Percentiles rank a stretch among this genome's conserved stretches.
Conservation (phyloP, 2,888 invertebrate species). For the Sesia bembeciformis region DNA sequence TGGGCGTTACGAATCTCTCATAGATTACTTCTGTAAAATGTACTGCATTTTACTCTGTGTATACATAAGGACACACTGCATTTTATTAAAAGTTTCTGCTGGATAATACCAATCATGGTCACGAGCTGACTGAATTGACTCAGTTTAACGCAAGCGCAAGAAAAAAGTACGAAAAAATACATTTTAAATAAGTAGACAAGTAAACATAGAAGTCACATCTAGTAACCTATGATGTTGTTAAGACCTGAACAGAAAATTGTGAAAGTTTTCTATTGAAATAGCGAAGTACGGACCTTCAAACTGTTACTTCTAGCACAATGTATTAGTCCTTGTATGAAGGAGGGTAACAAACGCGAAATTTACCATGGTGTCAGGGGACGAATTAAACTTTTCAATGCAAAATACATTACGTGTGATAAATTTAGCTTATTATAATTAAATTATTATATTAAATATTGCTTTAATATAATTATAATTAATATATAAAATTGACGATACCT, state of each 20-base stretch:
- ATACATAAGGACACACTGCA: too few species aligned
- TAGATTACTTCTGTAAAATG: too few species aligned
- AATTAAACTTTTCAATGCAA: constrained; percentile 14
- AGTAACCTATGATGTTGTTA: background rate
- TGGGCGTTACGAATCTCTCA: too few species aligned
- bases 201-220: background rate
- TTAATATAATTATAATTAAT: too few species aligned
- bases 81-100: too few species aligned
- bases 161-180: background rate
- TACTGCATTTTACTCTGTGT: too few species aligned
- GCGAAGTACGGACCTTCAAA: background rate
- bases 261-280: background rate
- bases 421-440: background rate
- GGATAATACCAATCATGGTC: too few species aligned
- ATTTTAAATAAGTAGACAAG: background rate
- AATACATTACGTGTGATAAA: constrained; percentile 4
- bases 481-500: too few species aligned
- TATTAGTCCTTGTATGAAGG: background rate
- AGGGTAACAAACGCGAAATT: background rate
- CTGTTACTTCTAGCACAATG: background rate
- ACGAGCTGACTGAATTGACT: too few species aligned
- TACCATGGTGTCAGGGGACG: constrained; percentile 7
- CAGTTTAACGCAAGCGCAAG: too few species aligned
- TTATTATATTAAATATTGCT: background rate
- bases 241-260: background rate